A percentile compares a stretch with the other conserved stretches of the same genome.
Evolutionary conservation across 2,888 invertebrate genomes (phyloP).

Genomic region (Ichneumon xanthorius): DNA sequence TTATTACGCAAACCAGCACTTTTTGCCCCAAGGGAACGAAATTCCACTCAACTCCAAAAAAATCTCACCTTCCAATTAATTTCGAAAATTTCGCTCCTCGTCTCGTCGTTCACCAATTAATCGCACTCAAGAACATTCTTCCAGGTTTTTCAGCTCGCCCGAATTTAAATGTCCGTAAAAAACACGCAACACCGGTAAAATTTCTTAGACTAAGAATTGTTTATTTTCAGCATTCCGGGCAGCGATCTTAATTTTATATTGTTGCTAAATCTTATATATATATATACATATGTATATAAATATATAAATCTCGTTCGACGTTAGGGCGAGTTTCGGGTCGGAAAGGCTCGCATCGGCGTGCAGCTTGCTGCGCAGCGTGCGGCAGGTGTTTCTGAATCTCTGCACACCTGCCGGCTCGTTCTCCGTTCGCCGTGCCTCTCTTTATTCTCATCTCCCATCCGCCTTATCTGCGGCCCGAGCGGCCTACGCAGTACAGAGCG

Average conservation of each 20-base stretch:
- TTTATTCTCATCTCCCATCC: slow-evolving; percentile 59
- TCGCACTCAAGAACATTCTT: slow-evolving; percentile 9
- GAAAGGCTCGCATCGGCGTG: slow-evolving; percentile 35
- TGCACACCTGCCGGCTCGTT: slow-evolving; percentile 66
- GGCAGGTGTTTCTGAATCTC: slow-evolving; percentile 68
- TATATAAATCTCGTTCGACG: slow-evolving; percentile 20
- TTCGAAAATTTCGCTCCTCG: slow-evolving; percentile 41
- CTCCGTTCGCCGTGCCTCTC: slow-evolving; percentile 39
- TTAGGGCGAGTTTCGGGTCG: slow-evolving; percentile 22
- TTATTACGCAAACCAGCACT: too few relatives aligned
- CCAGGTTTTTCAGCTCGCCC: slow-evolving; percentile 55
- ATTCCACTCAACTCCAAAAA: too few relatives aligned
- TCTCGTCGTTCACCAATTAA: neutral
- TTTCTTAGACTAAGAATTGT: slow-evolving; percentile 42
- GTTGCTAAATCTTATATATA: slow-evolving; percentile 3
- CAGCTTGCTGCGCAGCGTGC: slow-evolving; percentile 3
- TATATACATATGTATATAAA: neutral
- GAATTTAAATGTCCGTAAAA: neutral
- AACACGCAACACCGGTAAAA: neutral
- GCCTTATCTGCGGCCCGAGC: slow-evolving; percentile 41
- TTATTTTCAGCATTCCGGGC: slow-evolving; percentile 43
- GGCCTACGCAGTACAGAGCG: neutral
- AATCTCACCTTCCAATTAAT: too few relatives aligned
- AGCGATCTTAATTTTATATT: slow-evolving; percentile 7
- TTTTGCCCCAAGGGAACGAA: too few relatives aligned